Evolutionary conservation across 2,888 invertebrate species (phyloP).

Genomic region (Rutpela maculata): DNA sequence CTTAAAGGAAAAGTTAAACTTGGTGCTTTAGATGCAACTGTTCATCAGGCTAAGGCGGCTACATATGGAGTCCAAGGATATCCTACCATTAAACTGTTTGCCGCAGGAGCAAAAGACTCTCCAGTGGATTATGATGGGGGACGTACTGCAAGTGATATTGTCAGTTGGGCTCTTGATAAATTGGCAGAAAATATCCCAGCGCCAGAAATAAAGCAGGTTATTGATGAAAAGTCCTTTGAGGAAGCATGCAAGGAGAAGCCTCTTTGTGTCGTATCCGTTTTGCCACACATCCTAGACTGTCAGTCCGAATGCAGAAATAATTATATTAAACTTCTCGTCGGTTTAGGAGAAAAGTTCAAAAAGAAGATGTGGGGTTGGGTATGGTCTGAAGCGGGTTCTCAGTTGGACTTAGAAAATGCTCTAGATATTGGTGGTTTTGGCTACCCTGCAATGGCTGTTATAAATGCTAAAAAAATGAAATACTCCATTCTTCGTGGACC

Average conservation of each 20-base stretch:
- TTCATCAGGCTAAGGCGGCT: conserved; percentile 87
- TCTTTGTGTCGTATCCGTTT: conserved; percentile 91
- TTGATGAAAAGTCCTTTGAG: conserved; percentile 79
- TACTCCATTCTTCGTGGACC: conserved; percentile 94
- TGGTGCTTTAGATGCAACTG: conserved; percentile 97
- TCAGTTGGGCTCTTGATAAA: conserved; percentile 92
- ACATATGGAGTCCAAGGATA: conserved; percentile 94
- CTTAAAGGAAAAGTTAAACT: conserved; percentile 97
- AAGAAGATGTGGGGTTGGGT: conserved; percentile 98
- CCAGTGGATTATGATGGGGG: conserved; percentile 95
- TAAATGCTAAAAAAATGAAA: conserved; percentile 97
- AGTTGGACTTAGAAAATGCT: conserved; percentile 88
- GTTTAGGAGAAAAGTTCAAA: conserved; percentile 93
- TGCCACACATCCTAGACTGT: conserved; percentile 98
- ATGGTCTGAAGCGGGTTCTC: conserved; percentile 95
- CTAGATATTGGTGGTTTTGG: conserved; percentile 98
- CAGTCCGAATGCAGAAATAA: conserved; percentile 92
- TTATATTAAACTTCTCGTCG: conserved; percentile 85
- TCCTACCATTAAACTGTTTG: conserved; percentile 96
- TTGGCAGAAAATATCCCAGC: conserved; percentile 90
- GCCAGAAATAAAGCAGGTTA: conserved; percentile 85
- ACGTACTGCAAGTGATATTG: conserved; percentile 91
- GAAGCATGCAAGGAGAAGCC: conserved; percentile 90
- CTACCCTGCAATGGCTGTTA: conserved; percentile 98
- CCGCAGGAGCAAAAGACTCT: conserved; percentile 85